Evolutionary conservation across 2,113 vertebrate genomes (phyloP).

Genomic region (Alectura lathami): DNA sequence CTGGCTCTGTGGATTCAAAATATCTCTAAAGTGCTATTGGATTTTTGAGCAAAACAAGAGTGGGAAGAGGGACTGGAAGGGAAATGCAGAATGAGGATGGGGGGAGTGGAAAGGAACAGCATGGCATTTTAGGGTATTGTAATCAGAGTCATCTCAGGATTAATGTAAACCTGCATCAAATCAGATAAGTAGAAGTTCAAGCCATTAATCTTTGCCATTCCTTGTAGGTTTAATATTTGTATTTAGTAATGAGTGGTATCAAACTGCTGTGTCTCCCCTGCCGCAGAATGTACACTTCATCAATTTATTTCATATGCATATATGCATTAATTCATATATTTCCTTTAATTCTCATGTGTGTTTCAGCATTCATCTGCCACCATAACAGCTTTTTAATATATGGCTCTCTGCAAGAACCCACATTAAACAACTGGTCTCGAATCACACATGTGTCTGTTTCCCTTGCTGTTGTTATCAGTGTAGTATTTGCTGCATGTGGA

Average conservation of each 20-base stretch:
- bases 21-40: neutral
- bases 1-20: neutral
- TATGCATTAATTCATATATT: neutral
- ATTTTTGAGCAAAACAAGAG: neutral
- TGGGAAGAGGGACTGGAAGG: neutral
- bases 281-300: neutral
- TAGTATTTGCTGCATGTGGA: conserved; percentile 84
- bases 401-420: conserved; percentile 86
- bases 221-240: neutral
- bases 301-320: neutral
- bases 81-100: neutral
- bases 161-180: neutral
- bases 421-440: conserved; percentile 84
- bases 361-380: conserved; percentile 94
- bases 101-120: neutral
- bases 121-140: neutral
- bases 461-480: conserved; percentile 82
- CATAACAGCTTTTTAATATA: conserved; percentile 97
- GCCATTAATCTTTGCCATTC: neutral
- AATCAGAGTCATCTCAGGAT: neutral
- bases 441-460: conserved; percentile 88
- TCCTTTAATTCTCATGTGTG: conserved; percentile 35
- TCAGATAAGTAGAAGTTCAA: conserved; percentile 6
- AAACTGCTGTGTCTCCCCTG: neutral
- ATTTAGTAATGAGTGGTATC: neutral